Evolutionary conservation across 2,888 invertebrate species (phyloP).

Genomic region (Syrista parreyssii): DNA sequence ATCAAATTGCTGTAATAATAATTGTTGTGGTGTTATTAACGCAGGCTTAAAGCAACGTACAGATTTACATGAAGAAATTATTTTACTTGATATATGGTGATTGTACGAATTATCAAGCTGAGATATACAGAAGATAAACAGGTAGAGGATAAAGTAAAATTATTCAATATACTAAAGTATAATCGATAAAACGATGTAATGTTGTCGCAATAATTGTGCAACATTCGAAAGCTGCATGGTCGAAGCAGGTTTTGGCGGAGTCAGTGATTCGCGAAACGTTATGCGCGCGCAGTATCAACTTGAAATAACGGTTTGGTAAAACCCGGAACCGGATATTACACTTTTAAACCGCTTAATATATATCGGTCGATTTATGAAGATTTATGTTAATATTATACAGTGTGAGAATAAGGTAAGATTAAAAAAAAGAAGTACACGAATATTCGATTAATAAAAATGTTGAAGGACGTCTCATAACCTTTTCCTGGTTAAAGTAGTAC

Average conservation of each 20-base stretch:
- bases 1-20: background rate
- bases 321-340: background rate
- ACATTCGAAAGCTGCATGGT: background rate
- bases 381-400: background rate
- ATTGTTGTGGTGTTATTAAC: background rate
- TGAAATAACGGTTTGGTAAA: background rate
- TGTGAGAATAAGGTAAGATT: background rate
- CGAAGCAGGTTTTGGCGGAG: background rate
- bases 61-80: background rate
- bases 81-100: background rate
- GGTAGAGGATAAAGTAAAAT: background rate
- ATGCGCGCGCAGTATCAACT: background rate
- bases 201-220: background rate
- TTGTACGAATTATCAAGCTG: background rate
- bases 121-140: background rate
- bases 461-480: background rate
- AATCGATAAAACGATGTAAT: background rate
- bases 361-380: background rate
- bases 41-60: background rate
- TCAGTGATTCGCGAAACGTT: background rate
- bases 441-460: background rate
- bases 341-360: background rate
- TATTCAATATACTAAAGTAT: background rate
- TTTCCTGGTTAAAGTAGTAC: background rate
- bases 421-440: background rate